phyloP scores from a whole-genome alignment of 1,140 invertebrate genomes.

The Radopholus similis region DNA sequence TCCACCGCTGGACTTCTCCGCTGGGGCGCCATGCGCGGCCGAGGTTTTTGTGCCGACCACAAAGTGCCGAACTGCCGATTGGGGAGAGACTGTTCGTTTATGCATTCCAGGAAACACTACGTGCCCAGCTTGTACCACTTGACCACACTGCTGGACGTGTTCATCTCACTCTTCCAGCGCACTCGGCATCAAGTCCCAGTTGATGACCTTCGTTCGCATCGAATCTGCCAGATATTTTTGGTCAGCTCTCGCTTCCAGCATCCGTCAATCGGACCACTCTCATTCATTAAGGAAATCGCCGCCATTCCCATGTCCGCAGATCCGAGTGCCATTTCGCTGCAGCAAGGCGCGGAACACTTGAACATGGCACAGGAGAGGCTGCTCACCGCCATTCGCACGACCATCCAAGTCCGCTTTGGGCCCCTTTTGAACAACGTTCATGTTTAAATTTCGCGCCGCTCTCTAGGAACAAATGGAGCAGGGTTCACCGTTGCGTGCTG shows the following conservation, averaged over 20 bases:
- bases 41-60: constrained; percentile 1
- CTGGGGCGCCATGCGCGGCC: not conserved
- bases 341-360: constrained; percentile 18
- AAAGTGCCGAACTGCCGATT: not conserved
- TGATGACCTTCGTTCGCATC: constrained; percentile 34
- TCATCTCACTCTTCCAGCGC: constrained; percentile 47
- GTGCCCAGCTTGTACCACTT: constrained; percentile 55
- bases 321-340: constrained; percentile 44
- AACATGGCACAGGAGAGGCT: constrained; percentile 55
- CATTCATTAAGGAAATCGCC: constrained; percentile 42
- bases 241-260: not conserved
- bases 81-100: not conserved
- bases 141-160: constrained; percentile 51
- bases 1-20: constrained; percentile 7
- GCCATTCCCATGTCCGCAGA: constrained; percentile 46
- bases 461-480: constrained; percentile 47
- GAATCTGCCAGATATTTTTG: constrained; percentile 33
- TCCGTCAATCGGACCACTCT: not conserved
- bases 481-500: constrained; percentile 30
- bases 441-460: constrained; percentile 1
- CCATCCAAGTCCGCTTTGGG: constrained; percentile 33
- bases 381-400: constrained; percentile 39
- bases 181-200: constrained; percentile 39
- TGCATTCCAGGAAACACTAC: constrained; percentile 24
- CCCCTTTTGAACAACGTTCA: constrained; percentile 1